Conservation (phyloP, 2,113 vertebrate genomes). For the Poecilia latipinna region DNA sequence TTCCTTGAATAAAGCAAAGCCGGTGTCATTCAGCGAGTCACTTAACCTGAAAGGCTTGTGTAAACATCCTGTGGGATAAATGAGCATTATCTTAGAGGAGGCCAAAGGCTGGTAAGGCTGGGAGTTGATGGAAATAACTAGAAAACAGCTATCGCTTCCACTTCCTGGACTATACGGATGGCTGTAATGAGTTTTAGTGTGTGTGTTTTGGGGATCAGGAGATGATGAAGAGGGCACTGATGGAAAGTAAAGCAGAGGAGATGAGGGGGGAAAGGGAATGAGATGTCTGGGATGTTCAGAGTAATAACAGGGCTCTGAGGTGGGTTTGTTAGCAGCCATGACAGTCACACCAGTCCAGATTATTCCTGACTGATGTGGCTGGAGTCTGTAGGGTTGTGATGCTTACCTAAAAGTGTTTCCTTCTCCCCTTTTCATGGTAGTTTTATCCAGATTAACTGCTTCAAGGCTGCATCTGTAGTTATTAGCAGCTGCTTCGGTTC, state of each 20-base stretch:
- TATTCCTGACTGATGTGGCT: slow-evolving; percentile 25
- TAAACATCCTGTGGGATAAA: slow-evolving; percentile 72
- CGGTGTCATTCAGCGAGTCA: slow-evolving; percentile 61
- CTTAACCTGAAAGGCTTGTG: slow-evolving; percentile 70
- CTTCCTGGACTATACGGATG: slow-evolving; percentile 65
- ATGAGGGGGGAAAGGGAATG: slow-evolving; percentile 25
- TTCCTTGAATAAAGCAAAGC: slow-evolving; percentile 55
- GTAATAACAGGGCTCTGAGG: slow-evolving; percentile 44
- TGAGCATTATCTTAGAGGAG: slow-evolving; percentile 68
- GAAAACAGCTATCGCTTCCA: slow-evolving; percentile 58
- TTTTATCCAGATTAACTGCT: not conserved
- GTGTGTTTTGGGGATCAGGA: slow-evolving; percentile 19
- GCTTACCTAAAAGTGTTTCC: slow-evolving; percentile 18
- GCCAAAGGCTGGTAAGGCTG: slow-evolving; percentile 44
- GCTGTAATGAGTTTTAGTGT: slow-evolving; percentile 58
- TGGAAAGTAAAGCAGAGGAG: not conserved
- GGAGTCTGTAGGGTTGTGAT: slow-evolving; percentile 5
- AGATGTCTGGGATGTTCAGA: slow-evolving; percentile 57
- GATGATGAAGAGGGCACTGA: slow-evolving; percentile 13
- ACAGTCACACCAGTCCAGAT: slow-evolving; percentile 27
- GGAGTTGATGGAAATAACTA: slow-evolving; percentile 58
- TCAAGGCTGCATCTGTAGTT: not conserved
- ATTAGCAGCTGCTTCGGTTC: too few species aligned
- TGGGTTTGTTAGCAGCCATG: slow-evolving; percentile 15
- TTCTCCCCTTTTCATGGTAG: not conserved